Percentiles rank a stretch among this genome's conserved stretches.
Evolutionary conservation across 2,113 vertebrate species (phyloP).

Genomic region (Ceuthmochares aereus): DNA sequence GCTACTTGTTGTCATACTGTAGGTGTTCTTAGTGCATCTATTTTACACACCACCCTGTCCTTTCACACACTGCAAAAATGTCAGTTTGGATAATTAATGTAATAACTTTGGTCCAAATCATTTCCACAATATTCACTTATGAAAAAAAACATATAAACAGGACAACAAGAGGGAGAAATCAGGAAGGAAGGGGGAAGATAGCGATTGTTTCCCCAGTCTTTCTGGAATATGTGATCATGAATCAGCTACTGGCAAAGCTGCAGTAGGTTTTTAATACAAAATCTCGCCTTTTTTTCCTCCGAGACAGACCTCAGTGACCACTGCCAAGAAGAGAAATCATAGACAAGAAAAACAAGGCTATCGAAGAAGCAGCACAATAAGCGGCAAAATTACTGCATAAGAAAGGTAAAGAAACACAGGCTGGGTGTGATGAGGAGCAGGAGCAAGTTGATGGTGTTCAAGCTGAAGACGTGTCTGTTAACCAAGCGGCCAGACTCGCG

Average conservation of each 20-base stretch:
- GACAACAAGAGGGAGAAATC: slow-evolving; percentile 16
- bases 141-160: background rate
- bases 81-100: slow-evolving; percentile 66
- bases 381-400: background rate
- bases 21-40: slow-evolving; percentile 73
- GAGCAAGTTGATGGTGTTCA: background rate
- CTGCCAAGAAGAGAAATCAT: background rate
- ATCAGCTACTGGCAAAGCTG: background rate
- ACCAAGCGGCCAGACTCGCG: too few relatives aligned
- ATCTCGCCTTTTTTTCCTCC: background rate
- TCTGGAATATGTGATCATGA: background rate
- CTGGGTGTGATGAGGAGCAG: background rate
- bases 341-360: background rate
- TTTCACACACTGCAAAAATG: slow-evolving; percentile 65
- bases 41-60: slow-evolving; percentile 70
- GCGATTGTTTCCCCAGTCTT: background rate
- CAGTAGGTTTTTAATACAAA: background rate
- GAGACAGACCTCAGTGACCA: background rate
- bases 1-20: slow-evolving; percentile 76
- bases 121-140: slow-evolving; percentile 26
- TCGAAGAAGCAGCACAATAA: background rate
- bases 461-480: background rate
- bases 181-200: background rate
- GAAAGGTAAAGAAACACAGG: background rate
- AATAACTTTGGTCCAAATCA: slow-evolving; percentile 36